These are phyloP conservation scores for Acipenser transmontanus DNA, from an alignment of 2,797 vertebrate genomes.

Conservation along the genomic window DNA sequence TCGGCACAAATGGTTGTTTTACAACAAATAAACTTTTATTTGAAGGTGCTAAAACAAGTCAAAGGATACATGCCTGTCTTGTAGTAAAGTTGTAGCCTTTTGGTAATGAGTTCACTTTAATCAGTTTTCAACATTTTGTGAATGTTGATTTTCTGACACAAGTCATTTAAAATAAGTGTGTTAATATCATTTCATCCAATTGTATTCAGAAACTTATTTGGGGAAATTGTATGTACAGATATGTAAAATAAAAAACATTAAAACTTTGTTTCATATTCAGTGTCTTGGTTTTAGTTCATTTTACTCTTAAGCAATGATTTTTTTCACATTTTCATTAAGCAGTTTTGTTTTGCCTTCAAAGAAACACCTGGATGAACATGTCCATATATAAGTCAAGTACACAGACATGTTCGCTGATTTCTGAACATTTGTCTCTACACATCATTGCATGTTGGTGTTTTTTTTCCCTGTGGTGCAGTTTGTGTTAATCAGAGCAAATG, in stretches of 20 bases:
- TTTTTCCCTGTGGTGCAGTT: too few species aligned
- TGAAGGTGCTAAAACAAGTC: conserved; percentile 93
- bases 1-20: conserved; percentile 88
- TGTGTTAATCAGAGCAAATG: too few species aligned
- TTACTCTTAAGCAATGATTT: too few species aligned
- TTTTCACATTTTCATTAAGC: too few species aligned
- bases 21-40: conserved; percentile 80
- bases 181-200: conserved; percentile 83
- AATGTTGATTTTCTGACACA: conserved; percentile 90
- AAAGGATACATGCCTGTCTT: conserved; percentile 90
- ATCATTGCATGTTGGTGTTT: too few species aligned
- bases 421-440: too few species aligned
- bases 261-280: conserved; percentile 94
- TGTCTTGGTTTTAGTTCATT: conserved; percentile 36
- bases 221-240: conserved; percentile 97
- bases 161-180: conserved; percentile 88
- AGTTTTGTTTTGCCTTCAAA: too few species aligned
- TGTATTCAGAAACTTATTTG: conserved; percentile 86
- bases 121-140: conserved; percentile 93
- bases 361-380: too few species aligned
- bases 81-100: conserved; percentile 89
- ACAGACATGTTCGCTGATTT: too few species aligned
- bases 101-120: conserved; percentile 78
- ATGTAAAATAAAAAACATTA: conserved; percentile 96
- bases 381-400: too few species aligned